A percentile compares a stretch with the other conserved stretches of the same genome.
Evolutionary conservation across 2,113 vertebrate species (phyloP).

Genomic region (Entomyzon cyanotis): DNA sequence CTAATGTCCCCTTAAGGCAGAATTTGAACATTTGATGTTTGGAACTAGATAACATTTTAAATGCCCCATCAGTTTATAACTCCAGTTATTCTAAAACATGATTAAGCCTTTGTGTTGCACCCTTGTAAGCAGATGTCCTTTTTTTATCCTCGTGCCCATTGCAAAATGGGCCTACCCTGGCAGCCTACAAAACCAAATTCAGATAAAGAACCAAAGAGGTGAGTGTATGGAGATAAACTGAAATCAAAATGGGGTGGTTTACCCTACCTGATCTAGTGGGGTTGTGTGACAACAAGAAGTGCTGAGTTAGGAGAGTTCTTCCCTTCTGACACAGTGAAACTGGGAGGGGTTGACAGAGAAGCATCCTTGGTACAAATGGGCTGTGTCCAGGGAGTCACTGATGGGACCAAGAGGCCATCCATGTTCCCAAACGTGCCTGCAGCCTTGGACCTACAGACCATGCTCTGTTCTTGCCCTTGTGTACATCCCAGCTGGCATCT

Average conservation of each 20-base stretch:
- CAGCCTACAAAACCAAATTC: not conserved
- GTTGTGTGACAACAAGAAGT: not conserved
- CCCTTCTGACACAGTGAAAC: not conserved
- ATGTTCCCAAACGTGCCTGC: rapidly evolving
- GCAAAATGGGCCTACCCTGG: not conserved
- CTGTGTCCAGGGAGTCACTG: not conserved
- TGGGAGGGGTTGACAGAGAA: not conserved
- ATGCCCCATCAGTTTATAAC: slow-evolving; percentile 12
- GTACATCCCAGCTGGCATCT: not conserved
- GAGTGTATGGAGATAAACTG: not conserved
- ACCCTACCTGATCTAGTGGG: not conserved
- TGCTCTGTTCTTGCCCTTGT: not conserved
- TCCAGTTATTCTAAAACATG: not conserved
- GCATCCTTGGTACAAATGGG: not conserved
- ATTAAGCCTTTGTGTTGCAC: not conserved
- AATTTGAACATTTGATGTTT: slow-evolving; percentile 11
- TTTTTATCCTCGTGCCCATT: not conserved
- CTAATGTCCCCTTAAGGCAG: slow-evolving; percentile 63
- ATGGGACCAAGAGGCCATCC: not conserved
- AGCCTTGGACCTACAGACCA: not conserved
- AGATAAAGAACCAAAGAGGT: not conserved
- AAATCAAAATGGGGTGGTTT: not conserved
- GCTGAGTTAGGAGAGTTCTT: not conserved
- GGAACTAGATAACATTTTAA: slow-evolving; percentile 16
- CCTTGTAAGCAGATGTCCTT: not conserved